Percentiles rank a stretch among this genome's conserved stretches.
phyloP scores from a whole-genome alignment of 2,888 invertebrate species.

The Phyllotreta cruciferae region DNA sequence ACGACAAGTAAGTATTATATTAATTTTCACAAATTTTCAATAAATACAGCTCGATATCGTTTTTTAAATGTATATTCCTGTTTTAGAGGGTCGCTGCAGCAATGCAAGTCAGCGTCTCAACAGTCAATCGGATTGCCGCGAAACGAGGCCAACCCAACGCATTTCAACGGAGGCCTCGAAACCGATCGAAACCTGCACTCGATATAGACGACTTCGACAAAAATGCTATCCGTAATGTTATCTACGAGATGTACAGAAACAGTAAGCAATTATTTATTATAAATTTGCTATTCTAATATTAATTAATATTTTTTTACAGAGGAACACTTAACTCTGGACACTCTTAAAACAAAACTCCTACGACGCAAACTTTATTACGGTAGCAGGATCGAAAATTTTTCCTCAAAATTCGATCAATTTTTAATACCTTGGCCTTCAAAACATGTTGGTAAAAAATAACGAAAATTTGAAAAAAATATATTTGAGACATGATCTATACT shows the following conservation, averaged over 20 bases:
- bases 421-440: too few relatives aligned
- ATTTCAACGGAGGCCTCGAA: background rate
- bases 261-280: slow-evolving; percentile 1
- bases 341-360: background rate
- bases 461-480: too few relatives aligned
- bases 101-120: background rate
- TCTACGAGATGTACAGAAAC: slow-evolving; percentile 20
- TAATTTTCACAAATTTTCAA: too few relatives aligned
- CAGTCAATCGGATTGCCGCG: slow-evolving; percentile 1
- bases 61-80: too few relatives aligned
- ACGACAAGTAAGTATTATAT: too few relatives aligned
- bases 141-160: background rate
- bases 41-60: too few relatives aligned
- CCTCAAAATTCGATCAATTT: too few relatives aligned
- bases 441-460: too few relatives aligned
- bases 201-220: background rate
- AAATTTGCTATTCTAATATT: background rate
- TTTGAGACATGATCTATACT: too few relatives aligned
- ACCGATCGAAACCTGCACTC: background rate
- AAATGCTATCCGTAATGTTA: slow-evolving; percentile 11
- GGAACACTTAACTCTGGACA: background rate
- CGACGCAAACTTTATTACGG: background rate
- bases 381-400: too few relatives aligned
- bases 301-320: background rate
- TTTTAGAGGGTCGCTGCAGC: background rate